These are phyloP conservation scores for Enteromius unitaeniatus DNA, from an alignment of 2,797 vertebrate genomes.

Conservation along the genomic window DNA sequence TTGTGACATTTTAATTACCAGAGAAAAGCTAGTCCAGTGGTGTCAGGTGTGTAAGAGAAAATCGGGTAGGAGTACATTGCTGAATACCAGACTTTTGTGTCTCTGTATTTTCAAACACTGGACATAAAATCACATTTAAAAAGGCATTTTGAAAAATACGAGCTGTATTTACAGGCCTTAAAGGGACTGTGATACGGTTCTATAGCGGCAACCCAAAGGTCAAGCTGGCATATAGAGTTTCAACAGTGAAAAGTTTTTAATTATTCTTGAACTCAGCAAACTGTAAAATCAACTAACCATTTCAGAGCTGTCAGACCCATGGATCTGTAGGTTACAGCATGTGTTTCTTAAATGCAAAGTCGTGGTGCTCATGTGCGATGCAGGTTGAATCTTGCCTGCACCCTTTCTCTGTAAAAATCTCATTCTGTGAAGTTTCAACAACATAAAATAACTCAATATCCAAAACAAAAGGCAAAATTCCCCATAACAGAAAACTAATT, in stretches of 20 bases:
- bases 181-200: background rate
- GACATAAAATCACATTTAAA: background rate
- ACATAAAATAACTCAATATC: background rate
- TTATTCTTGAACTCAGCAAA: background rate
- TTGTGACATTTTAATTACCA: conserved; percentile 78
- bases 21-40: conserved; percentile 61
- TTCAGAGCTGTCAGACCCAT: background rate
- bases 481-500: background rate
- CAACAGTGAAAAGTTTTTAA: conserved; percentile 1
- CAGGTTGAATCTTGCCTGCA: background rate
- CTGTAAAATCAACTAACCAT: background rate
- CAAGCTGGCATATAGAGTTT: background rate
- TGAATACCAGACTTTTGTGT: background rate
- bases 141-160: background rate
- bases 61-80: conserved; percentile 11
- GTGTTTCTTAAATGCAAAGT: background rate
- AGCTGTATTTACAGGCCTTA: background rate
- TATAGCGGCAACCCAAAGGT: conserved; percentile 20
- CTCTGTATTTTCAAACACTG: background rate
- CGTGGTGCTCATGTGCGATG: background rate
- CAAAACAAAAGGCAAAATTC: background rate
- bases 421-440: background rate
- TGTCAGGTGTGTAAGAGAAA: conserved; percentile 35
- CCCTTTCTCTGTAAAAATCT: background rate
- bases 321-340: background rate